Conservation (phyloP, 1,140 invertebrate species). For the Orius laevigatus region DNA sequence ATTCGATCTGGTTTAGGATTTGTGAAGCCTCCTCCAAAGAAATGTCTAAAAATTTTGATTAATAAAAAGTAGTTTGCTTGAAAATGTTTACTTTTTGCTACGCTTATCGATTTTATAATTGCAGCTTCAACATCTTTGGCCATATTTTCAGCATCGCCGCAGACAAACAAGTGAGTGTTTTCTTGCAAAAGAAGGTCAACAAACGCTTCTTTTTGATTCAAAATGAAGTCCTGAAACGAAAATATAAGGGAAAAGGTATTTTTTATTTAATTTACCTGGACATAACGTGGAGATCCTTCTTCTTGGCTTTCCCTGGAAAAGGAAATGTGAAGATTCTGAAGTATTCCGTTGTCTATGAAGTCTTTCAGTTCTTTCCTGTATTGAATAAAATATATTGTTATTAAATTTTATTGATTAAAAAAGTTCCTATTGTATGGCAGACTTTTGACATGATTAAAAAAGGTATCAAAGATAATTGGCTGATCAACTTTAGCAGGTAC, state of each 20-base stretch:
- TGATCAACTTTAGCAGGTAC: no score
- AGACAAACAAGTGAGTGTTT: slow-evolving; percentile 47
- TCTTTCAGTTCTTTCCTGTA: slow-evolving; percentile 32
- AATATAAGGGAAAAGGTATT: slow-evolving; percentile 27
- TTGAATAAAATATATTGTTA: slow-evolving; percentile 7
- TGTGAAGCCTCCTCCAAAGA: no score
- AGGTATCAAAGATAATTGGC: no score
- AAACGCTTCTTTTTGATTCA: slow-evolving; percentile 31
- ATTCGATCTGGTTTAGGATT: no score
- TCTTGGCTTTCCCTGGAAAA: slow-evolving; percentile 35
- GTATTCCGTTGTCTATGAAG: slow-evolving; percentile 30
- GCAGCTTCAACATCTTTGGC: slow-evolving; percentile 48
- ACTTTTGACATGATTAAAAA: no score
- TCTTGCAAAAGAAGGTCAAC: slow-evolving; percentile 37
- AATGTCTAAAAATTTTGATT: no score
- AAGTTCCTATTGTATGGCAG: no score
- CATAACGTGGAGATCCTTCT: not conserved
- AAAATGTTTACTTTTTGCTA: no score
- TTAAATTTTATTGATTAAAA: not conserved
- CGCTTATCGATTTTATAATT: not conserved
- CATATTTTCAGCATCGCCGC: slow-evolving; percentile 61
- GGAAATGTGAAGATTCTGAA: slow-evolving; percentile 38
- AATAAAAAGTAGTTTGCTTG: no score
- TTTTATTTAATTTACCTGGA: not conserved
- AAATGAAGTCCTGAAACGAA: slow-evolving; percentile 46